Base-by-base conservation (phyloP, 2,797 vertebrate species). In the Lagocephalus sceleratus region DNA sequence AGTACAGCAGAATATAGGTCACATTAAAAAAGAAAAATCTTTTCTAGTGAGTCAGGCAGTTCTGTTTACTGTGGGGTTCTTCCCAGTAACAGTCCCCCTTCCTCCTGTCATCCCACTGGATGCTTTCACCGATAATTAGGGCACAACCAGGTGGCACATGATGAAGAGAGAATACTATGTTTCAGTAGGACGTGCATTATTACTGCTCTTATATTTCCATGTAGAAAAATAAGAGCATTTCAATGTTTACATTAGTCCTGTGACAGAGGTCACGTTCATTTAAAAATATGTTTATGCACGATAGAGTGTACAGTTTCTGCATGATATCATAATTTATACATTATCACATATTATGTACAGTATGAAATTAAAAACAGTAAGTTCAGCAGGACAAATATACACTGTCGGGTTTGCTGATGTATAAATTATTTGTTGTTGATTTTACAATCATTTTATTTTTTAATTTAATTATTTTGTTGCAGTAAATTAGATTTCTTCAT, bases 21-120 rank as follows among this genome's bases (percentile, higher is more conserved):
- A 77, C 60, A 55, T 75, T 62, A 50, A 68, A 68, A 78, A 66
- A 68, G 62, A 68, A 68, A 78, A 66, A 68, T 60, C 64, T 76
- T 49, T 11, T 44, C 58, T 52, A 73, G 64, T 51, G 16, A 76
- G 47, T 63, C 6, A 50, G 40, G 35, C 9, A 52, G 17, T 35
- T 35, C 32, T 35, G 29, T 29, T 29, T 29, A 29, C 29, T 15
- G 12, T 35, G 32, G 32, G 14, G 32, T 10, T 14, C 32, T 35
- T 35, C 32, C 32, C 11, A 35, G 12, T 14, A 35, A 35, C 32
- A 35, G 11, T 14, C 14, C 3, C 32, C 32, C 10, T 12, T 14
- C n/a, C 17, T 40, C 17, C n/a, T 17, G 2, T 40, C 16, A 16
- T 40, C 39, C n/a, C n/a, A 40, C 39, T 6, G 7, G 38, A 39